Evolutionary conservation across 2,888 invertebrate species (phyloP).

Genomic region (Hipparchia semele): DNA sequence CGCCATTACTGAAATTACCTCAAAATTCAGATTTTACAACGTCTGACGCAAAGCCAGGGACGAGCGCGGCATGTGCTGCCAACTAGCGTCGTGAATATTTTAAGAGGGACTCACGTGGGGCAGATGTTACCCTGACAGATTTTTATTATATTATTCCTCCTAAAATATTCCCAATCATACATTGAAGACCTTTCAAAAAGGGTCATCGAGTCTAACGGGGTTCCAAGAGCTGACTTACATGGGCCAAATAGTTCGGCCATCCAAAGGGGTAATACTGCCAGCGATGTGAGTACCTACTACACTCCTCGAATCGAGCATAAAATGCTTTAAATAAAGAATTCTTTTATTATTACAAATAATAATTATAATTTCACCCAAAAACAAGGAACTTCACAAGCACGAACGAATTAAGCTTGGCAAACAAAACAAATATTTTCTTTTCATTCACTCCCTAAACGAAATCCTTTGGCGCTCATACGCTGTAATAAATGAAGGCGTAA

Average conservation of each 20-base stretch:
- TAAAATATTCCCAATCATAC: too few species aligned
- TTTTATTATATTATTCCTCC: too few species aligned
- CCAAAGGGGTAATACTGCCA: too few species aligned
- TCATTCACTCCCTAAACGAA: conserved; percentile 32
- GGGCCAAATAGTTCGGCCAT: too few species aligned
- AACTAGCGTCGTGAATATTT: conserved; percentile 17
- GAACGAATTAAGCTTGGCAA: neutral
- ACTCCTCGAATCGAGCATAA: too few species aligned
- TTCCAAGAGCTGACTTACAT: too few species aligned
- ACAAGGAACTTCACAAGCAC: neutral
- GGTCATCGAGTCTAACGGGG: too few species aligned
- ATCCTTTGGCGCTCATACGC: conserved; percentile 36
- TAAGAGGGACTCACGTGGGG: neutral
- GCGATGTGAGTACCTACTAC: too few species aligned
- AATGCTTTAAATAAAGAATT: too few species aligned
- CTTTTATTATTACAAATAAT: too few species aligned
- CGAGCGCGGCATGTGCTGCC: conserved; percentile 11
- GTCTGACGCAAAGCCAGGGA: conserved; percentile 12
- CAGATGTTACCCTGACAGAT: neutral
- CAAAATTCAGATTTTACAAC: conserved; percentile 16
- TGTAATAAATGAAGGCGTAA: conserved; percentile 35
- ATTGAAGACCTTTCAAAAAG: too few species aligned
- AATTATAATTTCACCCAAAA: neutral
- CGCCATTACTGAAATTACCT: conserved; percentile 12
- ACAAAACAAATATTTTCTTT: conserved; percentile 33